Conservation (phyloP, 2,113 vertebrate genomes). For the Oreochromis niloticus region DNA sequence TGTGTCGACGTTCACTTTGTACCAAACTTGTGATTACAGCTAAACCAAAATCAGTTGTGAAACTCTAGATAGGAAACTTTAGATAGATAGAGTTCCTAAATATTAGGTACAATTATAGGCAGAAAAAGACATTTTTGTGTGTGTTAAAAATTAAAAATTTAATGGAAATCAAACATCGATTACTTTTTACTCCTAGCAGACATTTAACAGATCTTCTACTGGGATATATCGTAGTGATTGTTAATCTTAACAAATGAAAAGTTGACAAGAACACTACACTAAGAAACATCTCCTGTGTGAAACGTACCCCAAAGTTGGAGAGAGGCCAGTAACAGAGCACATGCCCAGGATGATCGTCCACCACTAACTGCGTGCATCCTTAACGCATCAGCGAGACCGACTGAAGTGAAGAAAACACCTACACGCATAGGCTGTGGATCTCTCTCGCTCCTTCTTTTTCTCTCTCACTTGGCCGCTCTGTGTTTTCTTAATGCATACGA, state of each 20-base stretch:
- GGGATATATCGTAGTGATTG: not conserved
- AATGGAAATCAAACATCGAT: not conserved
- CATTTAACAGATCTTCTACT: not conserved
- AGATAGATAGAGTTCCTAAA: not conserved
- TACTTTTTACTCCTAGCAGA: not conserved
- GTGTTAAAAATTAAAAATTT: not conserved
- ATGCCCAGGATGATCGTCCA: constrained; percentile 14
- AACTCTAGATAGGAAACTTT: not conserved
- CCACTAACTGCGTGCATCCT: constrained; percentile 39
- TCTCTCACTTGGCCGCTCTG: not conserved
- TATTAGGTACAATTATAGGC: not conserved
- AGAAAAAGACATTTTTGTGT: not conserved
- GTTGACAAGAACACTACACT: not conserved
- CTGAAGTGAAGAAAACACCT: not conserved
- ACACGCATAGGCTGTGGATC: not conserved
- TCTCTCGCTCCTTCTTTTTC: not conserved
- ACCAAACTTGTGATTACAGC: not conserved
- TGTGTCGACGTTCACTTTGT: not conserved
- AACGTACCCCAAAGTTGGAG: constrained; percentile 48
- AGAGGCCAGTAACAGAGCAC: constrained; percentile 6
- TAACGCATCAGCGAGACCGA: not conserved
- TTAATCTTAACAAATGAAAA: not conserved
- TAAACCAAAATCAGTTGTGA: not conserved
- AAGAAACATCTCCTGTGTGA: not conserved
- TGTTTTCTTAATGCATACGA: constrained; percentile 45